Evolutionary conservation across 2,797 vertebrate species (phyloP).

Genomic region (Epinephelus awoara): DNA sequence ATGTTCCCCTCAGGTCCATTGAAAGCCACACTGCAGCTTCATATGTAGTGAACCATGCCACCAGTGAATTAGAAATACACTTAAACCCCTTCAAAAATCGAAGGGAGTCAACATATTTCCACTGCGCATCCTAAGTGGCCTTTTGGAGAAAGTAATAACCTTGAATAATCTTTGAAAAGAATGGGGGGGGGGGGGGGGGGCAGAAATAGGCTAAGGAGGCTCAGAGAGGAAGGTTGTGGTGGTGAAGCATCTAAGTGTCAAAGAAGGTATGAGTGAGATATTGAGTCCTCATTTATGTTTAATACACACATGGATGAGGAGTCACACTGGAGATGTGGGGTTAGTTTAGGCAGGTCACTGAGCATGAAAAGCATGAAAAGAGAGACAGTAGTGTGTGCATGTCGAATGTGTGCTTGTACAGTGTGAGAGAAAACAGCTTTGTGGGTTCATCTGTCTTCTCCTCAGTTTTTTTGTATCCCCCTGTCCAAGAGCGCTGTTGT

Average conservation of each 20-base stretch:
- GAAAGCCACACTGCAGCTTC: constrained; percentile 69
- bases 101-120: constrained; percentile 72
- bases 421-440: constrained; percentile 39
- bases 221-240: constrained; percentile 35
- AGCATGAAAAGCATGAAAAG: constrained; percentile 47
- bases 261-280: constrained; percentile 68
- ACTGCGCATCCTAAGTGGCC: constrained; percentile 71
- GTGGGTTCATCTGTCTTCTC: constrained; percentile 11
- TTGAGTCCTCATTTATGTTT: constrained; percentile 83
- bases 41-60: constrained; percentile 72
- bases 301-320: constrained; percentile 73
- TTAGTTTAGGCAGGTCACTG: constrained; percentile 69
- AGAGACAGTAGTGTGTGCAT: constrained; percentile 17
- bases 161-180: constrained; percentile 76
- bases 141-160: constrained; percentile 78
- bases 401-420: constrained; percentile 33
- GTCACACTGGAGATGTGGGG: constrained; percentile 71
- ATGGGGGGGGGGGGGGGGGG: constrained; percentile 1
- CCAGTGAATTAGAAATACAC: constrained; percentile 78
- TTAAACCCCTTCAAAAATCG: constrained; percentile 66
- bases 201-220: constrained; percentile 34
- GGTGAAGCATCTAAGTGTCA: constrained; percentile 62
- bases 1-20: constrained; percentile 72
- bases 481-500: background rate
- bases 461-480: constrained; percentile 11